Evolutionary conservation across 2,797 vertebrate species (phyloP), one percentile per base, ranked within the genome.

Genomic region (Periparus ater): DNA sequence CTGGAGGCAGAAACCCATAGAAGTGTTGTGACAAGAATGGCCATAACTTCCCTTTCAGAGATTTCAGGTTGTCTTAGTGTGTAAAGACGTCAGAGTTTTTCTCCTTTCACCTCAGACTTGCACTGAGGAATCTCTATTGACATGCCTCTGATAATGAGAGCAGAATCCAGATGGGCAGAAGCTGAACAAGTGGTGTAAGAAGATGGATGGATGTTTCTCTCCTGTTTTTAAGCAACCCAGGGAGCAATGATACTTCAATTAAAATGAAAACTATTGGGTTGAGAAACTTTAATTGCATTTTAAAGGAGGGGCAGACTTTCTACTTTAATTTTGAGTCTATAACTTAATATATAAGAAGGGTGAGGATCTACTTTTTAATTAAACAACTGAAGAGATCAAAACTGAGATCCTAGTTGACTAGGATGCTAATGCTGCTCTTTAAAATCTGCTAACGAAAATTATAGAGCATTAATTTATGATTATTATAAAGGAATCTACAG

Each of bases 341-440:
- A 88, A 92, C 19, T 22, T 67, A 53, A 18, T 58, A 22, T 23
- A 15, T 54, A 85, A 93, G 88, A 95, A 85, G 93, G 70, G 82
- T 95, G 81, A 97, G 20, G 12, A 91, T 81, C 85, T 63, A 38
- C 27, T 71, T 91, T 84, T 96, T 91, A 95, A 92, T 95, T 96
- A 73, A 94, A 93, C 11, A 74, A 32, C 40, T 66, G 51, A 88
- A 70, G 82, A 93, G 89, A 96, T 91, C 27, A 65, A 79, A 95
- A 72, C 51, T 73, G 65, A 92, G 66, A 85, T 93, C 70, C 65
- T 83, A 12, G 91, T 97, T 91, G 86, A 85, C 79, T 80, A 91
- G 60, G 65, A 70, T 92, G 79, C 73, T 81, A 95, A 96, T 62
- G 54, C 57, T 80, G 36, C 92, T 96, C 71, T 96, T 95, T 96